Conservation (phyloP, 2,797 vertebrate genomes). For the Sparidentex hasta region DNA sequence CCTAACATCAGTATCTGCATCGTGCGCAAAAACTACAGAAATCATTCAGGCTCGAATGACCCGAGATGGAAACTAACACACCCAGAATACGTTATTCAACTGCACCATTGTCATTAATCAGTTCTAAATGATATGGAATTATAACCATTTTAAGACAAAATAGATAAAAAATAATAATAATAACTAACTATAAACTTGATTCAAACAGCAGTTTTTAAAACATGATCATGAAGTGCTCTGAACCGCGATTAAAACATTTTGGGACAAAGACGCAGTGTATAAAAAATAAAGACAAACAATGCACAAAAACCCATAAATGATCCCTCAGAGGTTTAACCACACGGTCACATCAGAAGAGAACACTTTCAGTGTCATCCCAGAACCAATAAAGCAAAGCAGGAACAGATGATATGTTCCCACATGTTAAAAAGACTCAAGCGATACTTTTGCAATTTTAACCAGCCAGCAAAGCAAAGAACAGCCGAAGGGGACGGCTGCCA, state of each 20-base stretch:
- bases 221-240: neutral
- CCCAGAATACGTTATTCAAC: neutral
- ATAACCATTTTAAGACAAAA: neutral
- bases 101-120: too few species aligned
- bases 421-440: neutral
- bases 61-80: neutral
- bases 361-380: neutral
- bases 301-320: neutral
- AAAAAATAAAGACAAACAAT: neutral
- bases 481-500: neutral
- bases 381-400: neutral
- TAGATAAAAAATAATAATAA: neutral
- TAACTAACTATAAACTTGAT: neutral
- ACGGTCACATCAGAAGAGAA: neutral
- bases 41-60: too few species aligned
- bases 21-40: too few species aligned
- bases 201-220: neutral
- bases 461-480: neutral
- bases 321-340: neutral
- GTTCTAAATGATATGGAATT: neutral
- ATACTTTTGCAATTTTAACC: neutral
- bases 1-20: too few species aligned
- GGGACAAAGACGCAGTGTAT: neutral
- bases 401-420: neutral
- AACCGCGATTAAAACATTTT: neutral